phyloP scores from a whole-genome alignment of 2,888 invertebrate species.

The Nemapogon koenigi region DNA sequence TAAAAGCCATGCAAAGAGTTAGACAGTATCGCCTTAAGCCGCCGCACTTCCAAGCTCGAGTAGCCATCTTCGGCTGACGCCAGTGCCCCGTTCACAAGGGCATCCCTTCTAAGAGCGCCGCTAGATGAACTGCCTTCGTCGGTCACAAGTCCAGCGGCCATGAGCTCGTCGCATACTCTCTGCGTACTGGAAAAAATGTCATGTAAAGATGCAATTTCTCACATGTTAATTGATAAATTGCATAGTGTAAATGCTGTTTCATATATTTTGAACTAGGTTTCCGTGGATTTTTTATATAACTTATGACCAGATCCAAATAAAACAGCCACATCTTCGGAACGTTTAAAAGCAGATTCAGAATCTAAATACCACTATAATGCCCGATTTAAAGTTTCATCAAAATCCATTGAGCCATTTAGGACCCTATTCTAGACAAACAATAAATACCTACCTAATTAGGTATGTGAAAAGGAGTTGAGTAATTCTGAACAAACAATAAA shows the following conservation, averaged over 20 bases:
- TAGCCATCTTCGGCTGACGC: constrained; percentile 68
- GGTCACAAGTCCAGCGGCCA: constrained; percentile 40
- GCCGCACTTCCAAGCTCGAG: constrained; percentile 78
- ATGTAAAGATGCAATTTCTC: constrained; percentile 1
- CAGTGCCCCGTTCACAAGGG: constrained; percentile 49
- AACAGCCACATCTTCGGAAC: too few relatives aligned
- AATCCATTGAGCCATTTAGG: too few relatives aligned
- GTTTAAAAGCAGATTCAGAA: too few relatives aligned
- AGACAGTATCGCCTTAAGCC: constrained; percentile 79
- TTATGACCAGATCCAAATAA: too few relatives aligned
- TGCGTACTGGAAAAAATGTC: constrained; percentile 35
- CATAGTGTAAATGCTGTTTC: background rate
- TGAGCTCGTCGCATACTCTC: constrained; percentile 47
- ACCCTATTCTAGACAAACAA: too few relatives aligned
- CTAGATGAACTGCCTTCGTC: constrained; percentile 40
- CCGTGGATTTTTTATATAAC: too few relatives aligned
- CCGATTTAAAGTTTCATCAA: too few relatives aligned
- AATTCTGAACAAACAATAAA: too few relatives aligned
- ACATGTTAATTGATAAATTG: background rate
- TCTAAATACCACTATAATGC: too few relatives aligned
- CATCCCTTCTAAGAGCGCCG: constrained; percentile 46
- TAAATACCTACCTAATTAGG: too few relatives aligned
- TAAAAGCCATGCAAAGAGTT: constrained; percentile 85
- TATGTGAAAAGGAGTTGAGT: too few relatives aligned
- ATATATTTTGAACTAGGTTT: too few relatives aligned